Percentiles rank a stretch among this genome's conserved stretches.
These are phyloP conservation scores for Aphaenogaster rudis DNA, from an alignment of 1,140 invertebrate genomes.

Conservation along the genomic window DNA sequence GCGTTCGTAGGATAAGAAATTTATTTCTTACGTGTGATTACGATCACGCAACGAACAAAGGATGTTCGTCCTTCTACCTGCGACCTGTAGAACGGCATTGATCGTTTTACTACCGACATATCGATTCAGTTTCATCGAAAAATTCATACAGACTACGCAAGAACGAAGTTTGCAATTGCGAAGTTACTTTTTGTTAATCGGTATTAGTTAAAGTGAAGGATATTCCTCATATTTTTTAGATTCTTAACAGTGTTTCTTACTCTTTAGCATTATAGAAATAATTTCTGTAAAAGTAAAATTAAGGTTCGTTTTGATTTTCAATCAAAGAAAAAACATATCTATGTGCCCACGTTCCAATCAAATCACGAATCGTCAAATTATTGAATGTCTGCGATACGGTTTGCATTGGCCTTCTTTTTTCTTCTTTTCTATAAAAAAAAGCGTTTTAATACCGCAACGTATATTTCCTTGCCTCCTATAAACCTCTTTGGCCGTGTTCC, in stretches of 20 bases:
- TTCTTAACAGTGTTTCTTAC: background rate
- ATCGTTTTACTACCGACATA: background rate
- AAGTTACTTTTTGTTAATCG: background rate
- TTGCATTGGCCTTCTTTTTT: background rate
- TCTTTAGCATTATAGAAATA: background rate
- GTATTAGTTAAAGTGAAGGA: constrained; percentile 17
- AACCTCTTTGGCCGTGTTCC: background rate
- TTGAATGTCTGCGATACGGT: background rate
- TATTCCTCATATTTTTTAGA: background rate
- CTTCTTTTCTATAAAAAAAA: background rate
- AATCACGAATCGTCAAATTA: background rate
- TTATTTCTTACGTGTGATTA: background rate
- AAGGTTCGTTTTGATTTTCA: background rate
- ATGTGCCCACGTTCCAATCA: background rate
- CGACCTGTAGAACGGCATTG: background rate
- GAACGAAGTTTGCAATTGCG: background rate
- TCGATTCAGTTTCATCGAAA: constrained; percentile 10
- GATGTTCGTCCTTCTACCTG: background rate
- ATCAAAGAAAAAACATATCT: background rate
- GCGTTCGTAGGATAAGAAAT: background rate
- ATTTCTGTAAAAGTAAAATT: background rate
- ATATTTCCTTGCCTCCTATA: background rate
- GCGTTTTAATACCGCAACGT: background rate
- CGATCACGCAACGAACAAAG: background rate
- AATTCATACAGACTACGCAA: background rate